A percentile compares a stretch with the other conserved stretches of the same genome.
phyloP scores from a whole-genome alignment of 1,140 invertebrate species.

The Phymastichus coffea region DNA sequence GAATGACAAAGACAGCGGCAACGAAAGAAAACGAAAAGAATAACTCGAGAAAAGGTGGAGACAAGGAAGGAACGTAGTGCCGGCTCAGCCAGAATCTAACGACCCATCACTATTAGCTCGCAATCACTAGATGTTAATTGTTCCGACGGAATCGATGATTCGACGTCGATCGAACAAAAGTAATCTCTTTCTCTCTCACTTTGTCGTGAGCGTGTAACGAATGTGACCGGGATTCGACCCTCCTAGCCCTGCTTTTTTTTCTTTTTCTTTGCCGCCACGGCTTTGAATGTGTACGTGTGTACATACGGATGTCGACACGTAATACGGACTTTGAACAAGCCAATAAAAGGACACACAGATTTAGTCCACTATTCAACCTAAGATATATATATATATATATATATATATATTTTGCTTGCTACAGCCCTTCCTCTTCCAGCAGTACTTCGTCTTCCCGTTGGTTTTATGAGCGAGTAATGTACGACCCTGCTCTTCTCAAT shows the following conservation, averaged over 20 bases:
- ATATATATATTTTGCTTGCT: too few species aligned
- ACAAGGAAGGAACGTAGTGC: slow-evolving; percentile 37
- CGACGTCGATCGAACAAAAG: slow-evolving; percentile 30
- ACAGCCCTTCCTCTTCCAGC: too few species aligned
- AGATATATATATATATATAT: not conserved
- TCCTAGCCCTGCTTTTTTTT: too few species aligned
- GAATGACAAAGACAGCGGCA: slow-evolving; percentile 20
- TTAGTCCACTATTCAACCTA: slow-evolving; percentile 3
- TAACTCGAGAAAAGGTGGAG: slow-evolving; percentile 36
- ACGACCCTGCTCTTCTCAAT: too few species aligned
- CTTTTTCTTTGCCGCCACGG: not conserved
- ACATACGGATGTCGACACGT: slow-evolving; percentile 6
- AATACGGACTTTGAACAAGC: slow-evolving; percentile 8
- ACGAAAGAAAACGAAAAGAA: too few species aligned
- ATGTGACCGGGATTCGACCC: not conserved
- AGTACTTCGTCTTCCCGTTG: too few species aligned
- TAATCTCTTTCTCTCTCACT: not conserved
- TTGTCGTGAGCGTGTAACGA: not conserved
- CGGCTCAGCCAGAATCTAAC: slow-evolving; percentile 48
- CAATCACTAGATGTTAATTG: slow-evolving; percentile 50
- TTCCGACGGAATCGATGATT: slow-evolving; percentile 34
- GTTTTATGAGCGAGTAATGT: too few species aligned
- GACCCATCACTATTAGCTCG: slow-evolving; percentile 38
- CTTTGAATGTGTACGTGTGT: too few species aligned
- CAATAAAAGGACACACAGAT: slow-evolving; percentile 11